Conservation (phyloP, 2,888 invertebrate species). For the Morpho achilles region DNA sequence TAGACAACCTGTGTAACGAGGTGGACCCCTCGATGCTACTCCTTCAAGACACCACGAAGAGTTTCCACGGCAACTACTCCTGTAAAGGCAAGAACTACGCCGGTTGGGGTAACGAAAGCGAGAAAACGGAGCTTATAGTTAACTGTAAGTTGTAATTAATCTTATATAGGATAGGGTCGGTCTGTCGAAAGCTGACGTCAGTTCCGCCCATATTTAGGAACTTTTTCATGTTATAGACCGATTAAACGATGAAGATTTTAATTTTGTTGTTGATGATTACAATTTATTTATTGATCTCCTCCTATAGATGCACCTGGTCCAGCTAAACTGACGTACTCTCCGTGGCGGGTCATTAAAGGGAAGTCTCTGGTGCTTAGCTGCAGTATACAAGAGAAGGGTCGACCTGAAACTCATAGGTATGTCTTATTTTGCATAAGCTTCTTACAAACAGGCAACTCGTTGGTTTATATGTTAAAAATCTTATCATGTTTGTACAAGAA, state of each 20-base stretch:
- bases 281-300: not conserved
- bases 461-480: too few species aligned
- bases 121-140: constrained; percentile 87
- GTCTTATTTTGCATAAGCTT: too few species aligned
- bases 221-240: too few species aligned
- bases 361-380: constrained; percentile 91
- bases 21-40: constrained; percentile 92
- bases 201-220: too few species aligned
- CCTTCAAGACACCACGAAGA: constrained; percentile 90
- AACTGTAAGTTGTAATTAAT: constrained; percentile 80
- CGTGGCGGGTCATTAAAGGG: constrained; percentile 89
- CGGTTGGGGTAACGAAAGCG: constrained; percentile 91
- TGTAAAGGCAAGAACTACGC: constrained; percentile 94
- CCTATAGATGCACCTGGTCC: constrained; percentile 89
- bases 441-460: too few species aligned
- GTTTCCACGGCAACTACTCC: constrained; percentile 96
- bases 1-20: constrained; percentile 85
- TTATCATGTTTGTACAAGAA: too few species aligned
- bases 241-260: too few species aligned
- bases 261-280: too few species aligned
- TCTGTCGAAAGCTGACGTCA: too few species aligned
- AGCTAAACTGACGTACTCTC: constrained; percentile 87
- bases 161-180: not conserved
- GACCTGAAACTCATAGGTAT: constrained; percentile 84
- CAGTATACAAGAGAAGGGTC: constrained; percentile 88